These are phyloP conservation scores for Nematolebias whitei DNA, from an alignment of 2,113 vertebrate genomes.

Conservation along the genomic window DNA sequence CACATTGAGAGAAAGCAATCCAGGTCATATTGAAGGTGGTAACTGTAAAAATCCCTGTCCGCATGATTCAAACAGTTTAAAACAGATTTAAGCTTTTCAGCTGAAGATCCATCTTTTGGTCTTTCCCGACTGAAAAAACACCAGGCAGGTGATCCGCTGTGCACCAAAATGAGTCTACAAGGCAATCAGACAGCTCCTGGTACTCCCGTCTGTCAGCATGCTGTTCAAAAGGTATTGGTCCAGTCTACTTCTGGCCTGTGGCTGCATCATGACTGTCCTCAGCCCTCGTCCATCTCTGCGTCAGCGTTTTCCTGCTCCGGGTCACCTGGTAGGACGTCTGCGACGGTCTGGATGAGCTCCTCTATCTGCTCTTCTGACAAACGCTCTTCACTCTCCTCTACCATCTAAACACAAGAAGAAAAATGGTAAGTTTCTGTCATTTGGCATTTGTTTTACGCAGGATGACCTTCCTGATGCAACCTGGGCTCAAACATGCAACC, in stretches of 20 bases:
- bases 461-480: no score
- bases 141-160: neutral
- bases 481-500: no score
- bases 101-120: neutral
- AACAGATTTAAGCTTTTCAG: neutral
- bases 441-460: no score
- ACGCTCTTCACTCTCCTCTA: conserved; percentile 84
- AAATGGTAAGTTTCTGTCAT: no score
- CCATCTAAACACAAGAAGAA: conserved; percentile 70
- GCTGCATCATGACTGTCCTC: conserved; percentile 43
- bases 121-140: neutral
- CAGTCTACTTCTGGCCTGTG: neutral
- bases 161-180: conserved; percentile 5
- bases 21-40: no score
- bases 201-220: neutral
- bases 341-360: conserved; percentile 80
- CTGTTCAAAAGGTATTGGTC: neutral
- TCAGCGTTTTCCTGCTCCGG: conserved; percentile 73
- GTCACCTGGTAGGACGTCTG: conserved; percentile 75
- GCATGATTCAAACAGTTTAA: neutral
- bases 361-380: conserved; percentile 85
- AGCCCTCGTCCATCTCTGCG: conserved; percentile 59
- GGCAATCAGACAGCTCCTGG: no score
- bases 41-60: no score
- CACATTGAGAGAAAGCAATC: neutral